phyloP scores from a whole-genome alignment of 2,888 invertebrate genomes.

The Octodonta nipae region DNA sequence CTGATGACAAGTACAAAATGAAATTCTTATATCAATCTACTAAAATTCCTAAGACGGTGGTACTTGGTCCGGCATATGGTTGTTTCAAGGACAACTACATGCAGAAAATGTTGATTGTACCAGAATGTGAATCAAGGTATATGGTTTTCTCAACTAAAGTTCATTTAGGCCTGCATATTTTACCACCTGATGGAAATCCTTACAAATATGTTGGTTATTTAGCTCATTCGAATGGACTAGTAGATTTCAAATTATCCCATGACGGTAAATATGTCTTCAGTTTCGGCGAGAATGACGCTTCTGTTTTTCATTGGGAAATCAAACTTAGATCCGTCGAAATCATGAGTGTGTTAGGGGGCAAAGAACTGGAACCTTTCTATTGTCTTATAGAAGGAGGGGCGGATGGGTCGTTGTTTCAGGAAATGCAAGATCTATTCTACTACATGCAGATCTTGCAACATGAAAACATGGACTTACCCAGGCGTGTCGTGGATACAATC shows the following conservation, averaged over 20 bases:
- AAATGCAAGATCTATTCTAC: conserved; percentile 62
- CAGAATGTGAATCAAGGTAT: conserved; percentile 34
- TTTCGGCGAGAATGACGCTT: conserved; percentile 39
- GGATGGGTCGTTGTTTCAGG: conserved; percentile 55
- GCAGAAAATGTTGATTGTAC: conserved; percentile 36
- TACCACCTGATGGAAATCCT: conserved; percentile 64
- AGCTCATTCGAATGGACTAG: conserved; percentile 54
- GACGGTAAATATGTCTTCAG: conserved; percentile 44
- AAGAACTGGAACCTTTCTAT: conserved; percentile 53
- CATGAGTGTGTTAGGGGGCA: conserved; percentile 41
- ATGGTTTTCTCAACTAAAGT: conserved; percentile 50
- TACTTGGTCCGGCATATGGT: conserved; percentile 56
- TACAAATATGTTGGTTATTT: conserved; percentile 49
- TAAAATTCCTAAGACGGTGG: conserved; percentile 51
- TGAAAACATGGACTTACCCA: conserved; percentile 48
- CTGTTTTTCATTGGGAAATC: conserved; percentile 46
- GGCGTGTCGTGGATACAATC: conserved; percentile 47
- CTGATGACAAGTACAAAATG: conserved; percentile 57
- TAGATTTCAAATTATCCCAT: conserved; percentile 31
- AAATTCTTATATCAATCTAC: conserved; percentile 51
- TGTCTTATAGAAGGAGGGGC: conserved; percentile 56
- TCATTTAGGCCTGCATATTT: conserved; percentile 52
- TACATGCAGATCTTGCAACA: conserved; percentile 63
- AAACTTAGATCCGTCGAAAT: conserved; percentile 37
- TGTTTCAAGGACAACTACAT: conserved; percentile 39